Conservation (phyloP, 2,888 invertebrate genomes). For the Syrphus vitripennis region DNA sequence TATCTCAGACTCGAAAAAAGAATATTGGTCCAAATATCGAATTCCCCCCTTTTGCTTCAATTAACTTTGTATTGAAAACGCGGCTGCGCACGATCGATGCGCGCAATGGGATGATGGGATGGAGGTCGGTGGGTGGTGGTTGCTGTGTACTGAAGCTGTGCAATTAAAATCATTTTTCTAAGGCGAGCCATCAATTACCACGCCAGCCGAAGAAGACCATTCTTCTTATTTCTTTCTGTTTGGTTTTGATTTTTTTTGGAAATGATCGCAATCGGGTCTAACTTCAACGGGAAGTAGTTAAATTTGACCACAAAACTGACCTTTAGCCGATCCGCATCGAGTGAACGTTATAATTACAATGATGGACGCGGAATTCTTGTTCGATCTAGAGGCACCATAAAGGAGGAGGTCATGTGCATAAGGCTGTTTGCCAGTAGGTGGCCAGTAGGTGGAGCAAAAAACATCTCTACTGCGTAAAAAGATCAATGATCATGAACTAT, state of each 20-base stretch:
- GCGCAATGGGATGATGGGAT: not conserved
- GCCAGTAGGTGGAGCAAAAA: slow-evolving; percentile 5
- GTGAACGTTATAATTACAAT: slow-evolving; percentile 49
- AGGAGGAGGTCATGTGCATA: slow-evolving; percentile 34
- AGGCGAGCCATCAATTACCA: slow-evolving; percentile 66
- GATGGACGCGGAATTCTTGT: slow-evolving; percentile 28
- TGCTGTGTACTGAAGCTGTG: not conserved
- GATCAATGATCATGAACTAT: slow-evolving; percentile 47
- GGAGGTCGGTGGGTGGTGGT: not conserved
- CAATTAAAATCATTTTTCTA: slow-evolving; percentile 60
- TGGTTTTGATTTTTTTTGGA: slow-evolving; percentile 3
- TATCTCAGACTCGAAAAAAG: slow-evolving; percentile 41
- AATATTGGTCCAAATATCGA: slow-evolving; percentile 50
- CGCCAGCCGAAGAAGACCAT: slow-evolving; percentile 17
- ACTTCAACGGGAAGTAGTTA: slow-evolving; percentile 62
- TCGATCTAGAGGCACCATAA: not conserved
- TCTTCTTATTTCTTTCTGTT: slow-evolving; percentile 11
- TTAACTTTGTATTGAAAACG: slow-evolving; percentile 38
- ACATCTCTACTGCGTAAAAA: slow-evolving; percentile 30
- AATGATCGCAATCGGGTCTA: slow-evolving; percentile 26
- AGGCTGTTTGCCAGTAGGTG: not conserved
- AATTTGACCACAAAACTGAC: slow-evolving; percentile 64
- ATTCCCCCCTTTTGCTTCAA: slow-evolving; percentile 56
- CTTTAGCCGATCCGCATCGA: slow-evolving; percentile 54
- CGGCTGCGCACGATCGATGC: not conserved